These are phyloP conservation scores for Ceriagrion tenellum DNA, from an alignment of 2,888 invertebrate genomes.

Conservation along the genomic window DNA sequence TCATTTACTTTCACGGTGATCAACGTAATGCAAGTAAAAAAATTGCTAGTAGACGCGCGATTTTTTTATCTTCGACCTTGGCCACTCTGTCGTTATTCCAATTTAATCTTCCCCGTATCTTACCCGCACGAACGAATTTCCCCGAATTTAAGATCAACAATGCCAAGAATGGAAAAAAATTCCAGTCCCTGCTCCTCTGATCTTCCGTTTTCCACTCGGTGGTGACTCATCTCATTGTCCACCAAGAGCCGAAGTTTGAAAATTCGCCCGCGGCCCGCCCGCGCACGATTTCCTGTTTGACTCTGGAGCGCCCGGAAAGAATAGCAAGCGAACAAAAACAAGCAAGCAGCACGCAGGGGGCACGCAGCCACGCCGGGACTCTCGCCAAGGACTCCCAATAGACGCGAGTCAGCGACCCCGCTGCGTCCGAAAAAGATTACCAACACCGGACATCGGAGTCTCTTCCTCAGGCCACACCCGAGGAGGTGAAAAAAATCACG, in stretches of 20 bases:
- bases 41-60: too few species aligned
- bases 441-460: too few species aligned
- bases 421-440: background rate
- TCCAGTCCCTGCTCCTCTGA: background rate
- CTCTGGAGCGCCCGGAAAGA: background rate
- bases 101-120: too few species aligned
- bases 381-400: background rate
- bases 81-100: too few species aligned
- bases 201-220: background rate
- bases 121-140: too few species aligned
- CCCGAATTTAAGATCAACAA: background rate
- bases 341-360: background rate
- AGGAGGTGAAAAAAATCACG: background rate
- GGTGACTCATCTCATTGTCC: background rate
- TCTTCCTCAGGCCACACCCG: too few species aligned
- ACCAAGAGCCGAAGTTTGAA: background rate
- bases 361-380: background rate
- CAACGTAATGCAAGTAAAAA: too few species aligned
- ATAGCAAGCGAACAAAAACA: background rate
- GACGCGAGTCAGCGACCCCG: background rate
- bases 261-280: background rate
- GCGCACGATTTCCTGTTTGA: background rate
- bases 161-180: background rate
- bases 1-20: too few species aligned
- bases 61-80: too few species aligned